phyloP scores from a whole-genome alignment of 92 coral and sea anemone species.

The Epizoanthus rinbou region DNA sequence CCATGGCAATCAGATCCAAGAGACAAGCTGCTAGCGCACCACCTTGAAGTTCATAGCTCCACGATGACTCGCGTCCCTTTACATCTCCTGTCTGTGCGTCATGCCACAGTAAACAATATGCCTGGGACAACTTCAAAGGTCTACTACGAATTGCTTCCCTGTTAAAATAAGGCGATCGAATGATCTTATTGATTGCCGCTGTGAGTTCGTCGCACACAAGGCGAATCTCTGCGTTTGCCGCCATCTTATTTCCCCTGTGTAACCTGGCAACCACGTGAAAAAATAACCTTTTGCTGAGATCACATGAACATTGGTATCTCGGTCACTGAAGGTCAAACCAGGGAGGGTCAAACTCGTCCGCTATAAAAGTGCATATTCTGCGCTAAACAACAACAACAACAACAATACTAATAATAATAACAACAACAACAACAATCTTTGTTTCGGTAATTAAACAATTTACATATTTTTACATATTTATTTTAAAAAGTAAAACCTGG shows the following conservation, averaged over 20 bases:
- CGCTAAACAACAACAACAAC: no score
- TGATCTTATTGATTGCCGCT: slow-evolving; percentile 22
- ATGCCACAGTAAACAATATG: slow-evolving; percentile 40
- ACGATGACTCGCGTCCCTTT: slow-evolving; percentile 39
- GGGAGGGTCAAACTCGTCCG: no score
- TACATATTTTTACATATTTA: no score
- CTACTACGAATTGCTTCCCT: slow-evolving; percentile 10
- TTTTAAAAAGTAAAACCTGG: no score
- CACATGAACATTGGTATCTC: no score
- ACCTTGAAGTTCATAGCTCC: slow-evolving; percentile 43
- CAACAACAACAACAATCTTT: no score
- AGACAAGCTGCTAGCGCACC: slow-evolving; percentile 39
- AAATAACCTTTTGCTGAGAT: background rate
- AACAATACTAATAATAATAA: no score
- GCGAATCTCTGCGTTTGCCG: slow-evolving; percentile 47
- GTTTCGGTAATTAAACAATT: no score
- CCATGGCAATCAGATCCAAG: slow-evolving; percentile 29
- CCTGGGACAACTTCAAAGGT: slow-evolving; percentile 40
- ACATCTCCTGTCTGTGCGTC: slow-evolving; percentile 44
- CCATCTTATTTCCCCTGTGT: slow-evolving; percentile 40
- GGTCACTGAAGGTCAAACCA: no score
- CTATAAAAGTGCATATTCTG: no score
- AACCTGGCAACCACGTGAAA: slow-evolving; percentile 36
- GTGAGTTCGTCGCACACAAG: slow-evolving; percentile 41
- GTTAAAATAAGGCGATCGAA: slow-evolving; percentile 31